phyloP scores from a whole-genome alignment of 2,888 invertebrate species.

The Eumerus sabulonum region DNA sequence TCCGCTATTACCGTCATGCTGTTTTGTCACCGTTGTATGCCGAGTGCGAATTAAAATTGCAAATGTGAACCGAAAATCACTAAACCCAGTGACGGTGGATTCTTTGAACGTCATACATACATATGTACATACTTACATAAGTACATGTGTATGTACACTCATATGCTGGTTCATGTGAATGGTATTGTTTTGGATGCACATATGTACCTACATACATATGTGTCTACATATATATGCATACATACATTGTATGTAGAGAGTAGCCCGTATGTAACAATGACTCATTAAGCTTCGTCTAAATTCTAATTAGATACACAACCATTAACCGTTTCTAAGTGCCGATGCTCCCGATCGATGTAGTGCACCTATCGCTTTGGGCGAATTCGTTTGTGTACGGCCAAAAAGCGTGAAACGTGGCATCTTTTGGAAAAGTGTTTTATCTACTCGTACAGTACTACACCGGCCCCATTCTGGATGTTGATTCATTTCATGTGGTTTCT shows the following conservation, averaged over 20 bases:
- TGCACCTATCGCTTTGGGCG: conserved; percentile 21
- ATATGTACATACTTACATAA: too few species aligned
- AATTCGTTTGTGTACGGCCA: neutral
- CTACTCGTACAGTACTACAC: conserved; percentile 27
- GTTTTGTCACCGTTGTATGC: neutral
- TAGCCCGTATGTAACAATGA: conserved; percentile 76
- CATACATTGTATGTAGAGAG: too few species aligned
- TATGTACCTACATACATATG: conserved; percentile 48
- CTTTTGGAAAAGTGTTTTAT: conserved; percentile 59
- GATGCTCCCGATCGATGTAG: conserved; percentile 40
- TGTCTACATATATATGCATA: too few species aligned
- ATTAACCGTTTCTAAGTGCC: conserved; percentile 56
- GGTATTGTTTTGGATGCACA: too few species aligned
- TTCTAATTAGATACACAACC: conserved; percentile 78
- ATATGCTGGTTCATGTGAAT: neutral
- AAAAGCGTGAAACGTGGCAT: conserved; percentile 33
- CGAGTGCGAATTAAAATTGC: conserved; percentile 65
- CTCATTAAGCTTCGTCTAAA: conserved; percentile 79
- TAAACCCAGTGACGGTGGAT: conserved; percentile 46
- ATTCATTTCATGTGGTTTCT: neutral
- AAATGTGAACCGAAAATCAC: conserved; percentile 65
- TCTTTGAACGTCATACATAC: conserved; percentile 19
- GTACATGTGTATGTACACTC: too few species aligned
- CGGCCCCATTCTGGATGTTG: conserved; percentile 33
- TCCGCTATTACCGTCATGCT: neutral